Conservation (phyloP, 2,113 vertebrate genomes). For the Sebastes fasciatus region DNA sequence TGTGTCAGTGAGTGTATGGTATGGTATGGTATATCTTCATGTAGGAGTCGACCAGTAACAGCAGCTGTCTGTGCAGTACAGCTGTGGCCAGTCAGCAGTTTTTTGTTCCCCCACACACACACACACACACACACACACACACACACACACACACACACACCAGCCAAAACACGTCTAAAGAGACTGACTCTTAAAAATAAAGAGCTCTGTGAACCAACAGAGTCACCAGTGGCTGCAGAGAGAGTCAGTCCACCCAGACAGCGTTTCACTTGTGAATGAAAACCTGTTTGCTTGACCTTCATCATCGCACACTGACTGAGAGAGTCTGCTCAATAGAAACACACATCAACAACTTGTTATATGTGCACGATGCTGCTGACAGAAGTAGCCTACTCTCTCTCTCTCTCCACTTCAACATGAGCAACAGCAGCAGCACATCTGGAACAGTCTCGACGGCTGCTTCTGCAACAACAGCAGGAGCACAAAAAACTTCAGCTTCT, state of each 20-base stretch:
- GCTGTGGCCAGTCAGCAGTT: slow-evolving; percentile 65
- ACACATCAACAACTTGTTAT: slow-evolving; percentile 30
- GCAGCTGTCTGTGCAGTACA: slow-evolving; percentile 26
- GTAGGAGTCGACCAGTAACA: slow-evolving; percentile 12
- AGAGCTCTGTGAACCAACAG: too few relatives aligned
- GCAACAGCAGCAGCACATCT: too few relatives aligned
- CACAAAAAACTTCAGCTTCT: too few relatives aligned
- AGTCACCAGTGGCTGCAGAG: neutral
- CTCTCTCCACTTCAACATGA: too few relatives aligned
- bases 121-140: slow-evolving; percentile 10
- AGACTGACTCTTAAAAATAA: too few relatives aligned
- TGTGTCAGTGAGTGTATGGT: too few relatives aligned
- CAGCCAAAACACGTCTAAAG: neutral
- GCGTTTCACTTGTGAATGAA: neutral
- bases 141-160: slow-evolving; percentile 12
- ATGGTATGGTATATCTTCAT: neutral
- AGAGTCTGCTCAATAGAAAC: too few relatives aligned
- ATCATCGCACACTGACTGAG: slow-evolving; percentile 25
- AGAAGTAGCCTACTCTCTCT: neutral
- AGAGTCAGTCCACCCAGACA: neutral
- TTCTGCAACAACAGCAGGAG: too few relatives aligned
- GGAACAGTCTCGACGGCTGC: too few relatives aligned
- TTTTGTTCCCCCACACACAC: slow-evolving; percentile 9
- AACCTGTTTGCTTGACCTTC: slow-evolving; percentile 67
- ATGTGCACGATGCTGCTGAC: neutral